Conservation (phyloP, 1,140 invertebrate species). For the Berghia stephanieae region DNA sequence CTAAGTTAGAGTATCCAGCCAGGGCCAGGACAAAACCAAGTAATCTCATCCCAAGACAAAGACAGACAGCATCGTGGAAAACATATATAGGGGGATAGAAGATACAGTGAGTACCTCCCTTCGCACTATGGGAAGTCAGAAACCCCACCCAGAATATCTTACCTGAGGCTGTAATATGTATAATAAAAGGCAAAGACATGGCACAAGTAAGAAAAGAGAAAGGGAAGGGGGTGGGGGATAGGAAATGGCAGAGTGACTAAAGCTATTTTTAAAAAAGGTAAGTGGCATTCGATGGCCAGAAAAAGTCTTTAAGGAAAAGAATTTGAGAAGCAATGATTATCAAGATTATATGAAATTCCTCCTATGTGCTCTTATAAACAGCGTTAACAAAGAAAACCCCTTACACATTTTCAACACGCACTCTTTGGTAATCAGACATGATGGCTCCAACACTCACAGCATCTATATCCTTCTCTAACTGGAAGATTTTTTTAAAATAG, state of each 20-base stretch:
- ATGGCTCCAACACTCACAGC: conserved; percentile 97
- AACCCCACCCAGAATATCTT: too few species aligned
- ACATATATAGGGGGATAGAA: too few species aligned
- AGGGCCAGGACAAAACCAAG: too few species aligned
- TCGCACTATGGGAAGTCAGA: too few species aligned
- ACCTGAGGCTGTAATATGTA: too few species aligned
- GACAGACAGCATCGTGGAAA: too few species aligned
- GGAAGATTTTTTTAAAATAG: conserved; percentile 40
- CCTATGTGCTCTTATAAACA: not conserved
- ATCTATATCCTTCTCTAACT: conserved; percentile 84
- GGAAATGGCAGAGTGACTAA: not conserved
- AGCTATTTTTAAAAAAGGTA: conserved; percentile 9
- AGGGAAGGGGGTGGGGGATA: not conserved
- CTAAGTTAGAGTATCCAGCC: too few species aligned
- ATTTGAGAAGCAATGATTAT: not conserved
- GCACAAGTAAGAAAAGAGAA: not conserved
- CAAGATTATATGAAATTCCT: not conserved
- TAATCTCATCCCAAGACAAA: too few species aligned
- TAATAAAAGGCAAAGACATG: too few species aligned
- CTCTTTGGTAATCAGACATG: conserved; percentile 96
- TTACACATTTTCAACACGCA: conserved; percentile 97
- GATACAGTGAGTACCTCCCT: too few species aligned
- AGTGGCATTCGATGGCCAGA: not conserved
- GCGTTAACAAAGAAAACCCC: conserved; percentile 53
- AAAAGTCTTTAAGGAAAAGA: not conserved